phyloP scores from a whole-genome alignment of 2,797 vertebrate genomes.

The Argentina silus region DNA sequence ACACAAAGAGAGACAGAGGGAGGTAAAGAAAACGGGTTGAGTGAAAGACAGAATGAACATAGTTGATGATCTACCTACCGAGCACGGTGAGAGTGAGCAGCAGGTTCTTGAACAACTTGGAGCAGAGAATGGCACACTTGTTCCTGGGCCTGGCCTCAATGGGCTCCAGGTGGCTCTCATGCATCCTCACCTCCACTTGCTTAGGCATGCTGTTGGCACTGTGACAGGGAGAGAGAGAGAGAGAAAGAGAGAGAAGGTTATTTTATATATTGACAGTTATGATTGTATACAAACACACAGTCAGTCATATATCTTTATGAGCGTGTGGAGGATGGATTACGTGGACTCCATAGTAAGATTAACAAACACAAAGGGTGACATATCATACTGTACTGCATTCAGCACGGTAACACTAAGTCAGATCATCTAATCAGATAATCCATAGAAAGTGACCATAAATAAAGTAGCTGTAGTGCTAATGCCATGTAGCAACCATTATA shows the following conservation, averaged over 20 bases:
- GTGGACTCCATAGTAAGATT: not conserved
- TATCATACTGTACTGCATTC: not conserved
- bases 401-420: not conserved
- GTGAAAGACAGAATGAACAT: slow-evolving; percentile 1
- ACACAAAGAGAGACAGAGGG: not conserved
- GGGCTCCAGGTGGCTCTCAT: slow-evolving; percentile 91
- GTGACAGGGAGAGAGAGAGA: slow-evolving; percentile 27
- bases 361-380: not conserved
- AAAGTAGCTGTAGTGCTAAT: slow-evolving; percentile 14
- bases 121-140: slow-evolving; percentile 84
- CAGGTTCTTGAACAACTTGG: slow-evolving; percentile 91
- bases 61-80: slow-evolving; percentile 68
- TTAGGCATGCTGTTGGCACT: slow-evolving; percentile 98
- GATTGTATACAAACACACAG: no score
- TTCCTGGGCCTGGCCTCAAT: slow-evolving; percentile 78
- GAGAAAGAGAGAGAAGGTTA: not conserved
- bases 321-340: slow-evolving; percentile 2
- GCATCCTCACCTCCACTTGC: slow-evolving; percentile 98
- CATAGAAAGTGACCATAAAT: no score
- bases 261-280: no score
- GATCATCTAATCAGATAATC: not conserved
- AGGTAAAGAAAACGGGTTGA: not conserved
- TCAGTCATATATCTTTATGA: not conserved
- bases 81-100: slow-evolving; percentile 94
- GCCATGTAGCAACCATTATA: not conserved